phyloP scores from a whole-genome alignment of 2,113 vertebrate species.

The Brienomyrus longianalis region DNA sequence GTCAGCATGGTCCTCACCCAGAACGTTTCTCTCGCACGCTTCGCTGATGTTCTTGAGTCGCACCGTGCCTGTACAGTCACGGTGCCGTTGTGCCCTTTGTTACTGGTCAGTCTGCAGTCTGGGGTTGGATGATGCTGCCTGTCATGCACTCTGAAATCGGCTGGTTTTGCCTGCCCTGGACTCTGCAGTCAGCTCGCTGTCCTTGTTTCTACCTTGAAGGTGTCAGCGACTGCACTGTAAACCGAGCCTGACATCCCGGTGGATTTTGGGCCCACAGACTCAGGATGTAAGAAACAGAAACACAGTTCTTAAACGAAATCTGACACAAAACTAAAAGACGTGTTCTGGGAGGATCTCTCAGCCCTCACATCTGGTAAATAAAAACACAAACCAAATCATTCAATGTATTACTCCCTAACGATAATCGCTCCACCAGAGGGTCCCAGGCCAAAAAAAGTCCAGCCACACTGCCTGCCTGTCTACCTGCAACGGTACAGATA shows the following conservation, averaged over 20 bases:
- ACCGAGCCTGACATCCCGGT: neutral
- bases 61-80: neutral
- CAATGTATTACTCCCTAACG: neutral
- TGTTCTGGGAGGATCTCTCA: neutral
- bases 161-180: neutral
- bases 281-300: neutral
- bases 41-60: neutral
- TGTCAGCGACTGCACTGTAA: neutral
- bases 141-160: neutral
- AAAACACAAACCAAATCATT: neutral
- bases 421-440: neutral
- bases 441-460: neutral
- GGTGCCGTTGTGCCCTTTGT: neutral
- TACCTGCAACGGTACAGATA: neutral
- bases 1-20: neutral
- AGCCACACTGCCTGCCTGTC: neutral
- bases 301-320: neutral
- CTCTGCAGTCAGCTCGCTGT: neutral
- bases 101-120: neutral
- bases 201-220: neutral
- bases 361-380: neutral
- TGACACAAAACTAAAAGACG: neutral
- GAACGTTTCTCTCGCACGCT: neutral
- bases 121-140: neutral
- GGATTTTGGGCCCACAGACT: neutral